These are phyloP conservation scores for Catalaphyllia jardinei DNA, from an alignment of 64 coral and sea anemone species.

Conservation along the genomic window DNA sequence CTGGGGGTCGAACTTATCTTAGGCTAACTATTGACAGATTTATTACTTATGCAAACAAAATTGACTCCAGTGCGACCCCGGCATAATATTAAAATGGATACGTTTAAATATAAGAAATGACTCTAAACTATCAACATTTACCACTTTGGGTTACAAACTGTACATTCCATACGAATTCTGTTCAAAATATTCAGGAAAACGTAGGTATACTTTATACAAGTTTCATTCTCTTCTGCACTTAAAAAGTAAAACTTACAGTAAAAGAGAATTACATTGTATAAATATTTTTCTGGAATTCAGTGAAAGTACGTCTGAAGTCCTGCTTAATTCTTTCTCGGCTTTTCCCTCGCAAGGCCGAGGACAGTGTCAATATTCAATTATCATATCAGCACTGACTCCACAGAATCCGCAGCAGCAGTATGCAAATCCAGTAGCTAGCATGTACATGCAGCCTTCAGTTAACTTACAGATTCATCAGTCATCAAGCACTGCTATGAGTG, in stretches of 20 bases:
- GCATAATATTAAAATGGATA: neutral
- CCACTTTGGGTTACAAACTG: neutral
- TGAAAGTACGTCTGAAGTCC: neutral
- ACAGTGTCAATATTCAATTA: neutral
- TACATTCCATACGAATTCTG: neutral
- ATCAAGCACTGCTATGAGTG: constrained; percentile 4
- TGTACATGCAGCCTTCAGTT: neutral
- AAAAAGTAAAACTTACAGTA: too few species aligned
- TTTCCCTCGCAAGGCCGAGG: neutral
- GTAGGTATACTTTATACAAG: too few species aligned
- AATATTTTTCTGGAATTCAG: too few species aligned
- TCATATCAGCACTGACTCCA: neutral
- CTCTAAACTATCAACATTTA: neutral
- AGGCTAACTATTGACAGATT: too few species aligned
- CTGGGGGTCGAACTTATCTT: too few species aligned
- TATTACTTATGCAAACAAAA: too few species aligned
- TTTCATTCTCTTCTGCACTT: too few species aligned
- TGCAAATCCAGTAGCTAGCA: neutral
- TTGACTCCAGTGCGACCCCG: too few species aligned
- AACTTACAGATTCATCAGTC: neutral
- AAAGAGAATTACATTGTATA: too few species aligned
- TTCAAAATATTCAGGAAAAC: neutral
- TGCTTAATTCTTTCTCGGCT: neutral
- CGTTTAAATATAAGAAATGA: neutral
- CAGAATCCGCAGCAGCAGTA: neutral